phyloP scores from a whole-genome alignment of 2,888 invertebrate species.

The Zelleria hepariella region DNA sequence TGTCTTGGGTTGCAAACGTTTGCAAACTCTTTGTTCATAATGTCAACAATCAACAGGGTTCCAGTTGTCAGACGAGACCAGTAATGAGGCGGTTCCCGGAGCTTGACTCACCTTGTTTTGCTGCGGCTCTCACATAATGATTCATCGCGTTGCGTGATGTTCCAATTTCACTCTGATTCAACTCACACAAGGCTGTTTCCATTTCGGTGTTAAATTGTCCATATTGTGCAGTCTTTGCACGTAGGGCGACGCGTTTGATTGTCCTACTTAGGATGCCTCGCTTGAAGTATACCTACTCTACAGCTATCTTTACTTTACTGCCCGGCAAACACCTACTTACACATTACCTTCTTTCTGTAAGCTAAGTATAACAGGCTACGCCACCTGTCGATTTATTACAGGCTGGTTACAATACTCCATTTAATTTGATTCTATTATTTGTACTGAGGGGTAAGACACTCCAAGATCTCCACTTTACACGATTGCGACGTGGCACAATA shows the following conservation, averaged over 20 bases:
- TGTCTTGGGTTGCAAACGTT: too few species aligned
- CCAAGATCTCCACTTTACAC: too few species aligned
- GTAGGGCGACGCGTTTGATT: slow-evolving; percentile 6
- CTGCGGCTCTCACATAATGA: slow-evolving; percentile 20
- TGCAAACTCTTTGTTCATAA: not conserved
- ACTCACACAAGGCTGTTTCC: slow-evolving; percentile 35
- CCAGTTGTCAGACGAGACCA: not conserved
- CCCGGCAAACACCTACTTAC: too few species aligned
- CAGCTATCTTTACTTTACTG: not conserved
- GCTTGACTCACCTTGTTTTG: slow-evolving; percentile 14
- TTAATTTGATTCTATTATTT: too few species aligned
- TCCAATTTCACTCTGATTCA: slow-evolving; percentile 38
- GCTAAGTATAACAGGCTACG: too few species aligned
- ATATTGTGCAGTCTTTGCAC: slow-evolving; percentile 25
- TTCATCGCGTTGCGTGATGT: slow-evolving; percentile 41
- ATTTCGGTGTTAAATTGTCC: slow-evolving; percentile 20
- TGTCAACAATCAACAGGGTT: not conserved
- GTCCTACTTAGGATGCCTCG: not conserved
- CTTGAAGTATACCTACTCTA: not conserved
- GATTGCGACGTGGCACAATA: too few species aligned
- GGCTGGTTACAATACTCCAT: too few species aligned
- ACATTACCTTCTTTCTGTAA: too few species aligned
- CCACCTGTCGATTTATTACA: too few species aligned
- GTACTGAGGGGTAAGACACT: too few species aligned
- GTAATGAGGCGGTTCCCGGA: not conserved